A percentile compares a stretch with the other conserved stretches of the same genome.
These are phyloP conservation scores for Drosophila paulistorum DNA, from an alignment of 1,140 invertebrate genomes.

Conservation along the genomic window DNA sequence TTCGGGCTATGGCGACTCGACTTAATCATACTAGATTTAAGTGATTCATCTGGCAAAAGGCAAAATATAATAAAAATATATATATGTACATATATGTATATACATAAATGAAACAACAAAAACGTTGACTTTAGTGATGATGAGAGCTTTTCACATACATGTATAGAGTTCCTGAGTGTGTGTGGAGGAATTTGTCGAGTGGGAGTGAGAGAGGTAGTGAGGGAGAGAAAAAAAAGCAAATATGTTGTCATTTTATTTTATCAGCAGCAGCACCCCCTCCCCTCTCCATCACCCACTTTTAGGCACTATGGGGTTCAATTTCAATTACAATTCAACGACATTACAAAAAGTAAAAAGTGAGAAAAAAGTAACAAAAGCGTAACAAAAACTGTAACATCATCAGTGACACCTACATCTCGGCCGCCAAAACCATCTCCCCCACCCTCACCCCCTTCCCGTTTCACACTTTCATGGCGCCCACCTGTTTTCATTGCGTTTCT, in stretches of 20 bases:
- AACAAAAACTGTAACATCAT: slow-evolving; percentile 13
- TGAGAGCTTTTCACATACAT: slow-evolving; percentile 5
- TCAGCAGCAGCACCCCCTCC: slow-evolving; percentile 6
- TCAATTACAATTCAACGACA: slow-evolving; percentile 40
- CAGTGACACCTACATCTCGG: slow-evolving; percentile 13
- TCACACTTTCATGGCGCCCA: slow-evolving; percentile 13
- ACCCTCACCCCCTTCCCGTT: background rate
- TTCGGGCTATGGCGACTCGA: slow-evolving; percentile 11
- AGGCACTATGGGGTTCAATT: slow-evolving; percentile 33
- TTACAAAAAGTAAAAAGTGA: slow-evolving; percentile 7
- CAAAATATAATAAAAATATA: slow-evolving; percentile 21
- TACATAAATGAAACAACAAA: slow-evolving; percentile 24
- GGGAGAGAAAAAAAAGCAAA: slow-evolving; percentile 48
- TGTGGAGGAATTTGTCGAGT: background rate
- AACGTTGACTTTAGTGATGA: slow-evolving; percentile 15
- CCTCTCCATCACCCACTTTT: background rate
- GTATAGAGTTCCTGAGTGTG: background rate
- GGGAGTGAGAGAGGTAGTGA: slow-evolving; percentile 1
- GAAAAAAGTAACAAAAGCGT: slow-evolving; percentile 13
- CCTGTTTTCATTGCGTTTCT: slow-evolving; percentile 23
- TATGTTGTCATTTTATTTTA: slow-evolving; percentile 49
- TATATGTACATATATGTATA: background rate
- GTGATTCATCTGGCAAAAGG: slow-evolving; percentile 22
- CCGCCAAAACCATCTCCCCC: background rate
- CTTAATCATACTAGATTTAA: slow-evolving; percentile 19